Percentiles rank a stretch among this genome's conserved stretches.
Conservation (phyloP, 2,888 invertebrate genomes). For the Drosophila paranaensis region DNA sequence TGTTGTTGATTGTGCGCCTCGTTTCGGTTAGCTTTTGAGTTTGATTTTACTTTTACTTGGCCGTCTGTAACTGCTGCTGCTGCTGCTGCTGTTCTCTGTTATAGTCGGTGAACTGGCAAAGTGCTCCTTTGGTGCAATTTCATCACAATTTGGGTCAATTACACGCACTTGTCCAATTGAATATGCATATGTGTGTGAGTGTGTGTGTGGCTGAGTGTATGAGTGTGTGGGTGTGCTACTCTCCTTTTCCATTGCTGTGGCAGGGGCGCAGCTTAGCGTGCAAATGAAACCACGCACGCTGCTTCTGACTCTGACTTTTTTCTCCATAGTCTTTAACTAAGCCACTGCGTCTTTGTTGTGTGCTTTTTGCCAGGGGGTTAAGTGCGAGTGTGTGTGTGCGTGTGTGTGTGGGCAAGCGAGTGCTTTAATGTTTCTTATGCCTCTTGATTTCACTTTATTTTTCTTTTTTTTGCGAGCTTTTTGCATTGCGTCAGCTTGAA, state of each 20-base stretch:
- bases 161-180: conserved; percentile 81
- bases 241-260: conserved; percentile 28
- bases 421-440: conserved; percentile 38
- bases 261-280: conserved; percentile 42
- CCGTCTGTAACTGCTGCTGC: conserved; percentile 30
- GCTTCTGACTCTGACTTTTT: conserved; percentile 12
- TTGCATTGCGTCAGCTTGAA: conserved; percentile 53
- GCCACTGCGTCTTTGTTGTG: conserved; percentile 45
- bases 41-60: conserved; percentile 61
- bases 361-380: conserved; percentile 1
- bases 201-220: conserved; percentile 16
- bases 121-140: conserved; percentile 80
- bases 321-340: conserved; percentile 18
- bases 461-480: conserved; percentile 26
- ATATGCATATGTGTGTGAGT: conserved; percentile 58
- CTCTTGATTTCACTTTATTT: conserved; percentile 46
- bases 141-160: conserved; percentile 81
- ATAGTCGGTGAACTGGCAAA: conserved; percentile 63
- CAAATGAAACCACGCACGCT: conserved; percentile 13
- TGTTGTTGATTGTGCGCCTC: conserved; percentile 50
- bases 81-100: conserved; percentile 18
- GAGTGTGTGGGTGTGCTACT: conserved; percentile 15
- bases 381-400: conserved; percentile 12
- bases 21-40: conserved; percentile 40
- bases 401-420: background rate